Conservation (phyloP, 2,113 vertebrate genomes). For the Pygoscelis antarcticus region DNA sequence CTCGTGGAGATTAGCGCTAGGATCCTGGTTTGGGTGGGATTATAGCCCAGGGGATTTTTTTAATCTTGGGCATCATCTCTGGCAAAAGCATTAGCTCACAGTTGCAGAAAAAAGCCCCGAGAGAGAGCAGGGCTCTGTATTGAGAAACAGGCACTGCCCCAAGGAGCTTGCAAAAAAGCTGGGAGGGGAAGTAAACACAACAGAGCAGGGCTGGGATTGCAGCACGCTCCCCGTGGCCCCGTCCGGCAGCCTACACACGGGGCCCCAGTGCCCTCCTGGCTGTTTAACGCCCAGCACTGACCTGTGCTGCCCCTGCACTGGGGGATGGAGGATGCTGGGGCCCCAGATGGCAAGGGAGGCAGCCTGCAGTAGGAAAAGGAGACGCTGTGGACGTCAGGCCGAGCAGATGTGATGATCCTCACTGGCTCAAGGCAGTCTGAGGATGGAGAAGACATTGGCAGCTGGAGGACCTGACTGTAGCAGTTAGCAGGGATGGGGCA, state of each 20-base stretch:
- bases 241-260: background rate
- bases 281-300: background rate
- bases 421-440: background rate
- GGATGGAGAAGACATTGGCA: background rate
- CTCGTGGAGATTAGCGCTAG: background rate
- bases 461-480: background rate
- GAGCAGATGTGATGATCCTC: background rate
- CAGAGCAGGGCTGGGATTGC: background rate
- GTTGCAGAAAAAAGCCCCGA: background rate
- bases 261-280: background rate
- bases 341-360: accelerated
- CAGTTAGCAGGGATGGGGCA: background rate
- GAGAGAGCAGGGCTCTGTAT: background rate
- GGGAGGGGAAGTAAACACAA: constrained; percentile 12
- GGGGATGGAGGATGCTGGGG: accelerated
- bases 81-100: background rate
- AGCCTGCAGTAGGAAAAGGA: background rate
- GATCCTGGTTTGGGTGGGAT: background rate
- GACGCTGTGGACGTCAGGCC: accelerated
- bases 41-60: background rate
- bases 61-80: background rate
- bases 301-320: background rate
- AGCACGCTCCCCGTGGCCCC: background rate
- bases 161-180: constrained; percentile 19
- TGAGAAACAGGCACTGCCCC: background rate